Percentiles rank a stretch among this genome's conserved stretches.
Conservation (phyloP, 2,888 invertebrate species). For the Polydrusus tereticollis region DNA sequence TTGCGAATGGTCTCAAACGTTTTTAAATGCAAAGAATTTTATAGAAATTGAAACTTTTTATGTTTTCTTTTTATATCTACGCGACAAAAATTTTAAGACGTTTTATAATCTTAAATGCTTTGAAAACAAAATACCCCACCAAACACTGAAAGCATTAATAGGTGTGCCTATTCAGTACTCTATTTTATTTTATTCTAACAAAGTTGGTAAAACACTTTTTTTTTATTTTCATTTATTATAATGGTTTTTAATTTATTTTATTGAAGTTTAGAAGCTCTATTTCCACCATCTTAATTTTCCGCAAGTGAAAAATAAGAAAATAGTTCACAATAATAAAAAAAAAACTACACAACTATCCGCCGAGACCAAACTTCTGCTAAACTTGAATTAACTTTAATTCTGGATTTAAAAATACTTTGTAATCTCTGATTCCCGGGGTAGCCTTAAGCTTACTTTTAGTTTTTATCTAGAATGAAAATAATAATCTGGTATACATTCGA, state of each 20-base stretch:
- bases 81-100: too few relatives aligned
- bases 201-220: too few relatives aligned
- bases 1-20: neutral
- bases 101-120: too few relatives aligned
- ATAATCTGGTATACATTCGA: constrained; percentile 38
- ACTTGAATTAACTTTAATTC: constrained; percentile 48
- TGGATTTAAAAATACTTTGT: constrained; percentile 47
- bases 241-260: too few relatives aligned
- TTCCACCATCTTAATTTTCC: constrained; percentile 18
- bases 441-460: constrained; percentile 37
- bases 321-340: constrained; percentile 27
- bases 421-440: constrained; percentile 39
- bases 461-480: constrained; percentile 40
- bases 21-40: neutral
- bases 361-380: constrained; percentile 27
- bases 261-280: too few relatives aligned
- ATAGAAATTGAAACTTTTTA: neutral
- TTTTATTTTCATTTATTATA: too few relatives aligned
- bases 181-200: too few relatives aligned
- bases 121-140: too few relatives aligned
- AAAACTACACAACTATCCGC: constrained; percentile 29
- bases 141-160: too few relatives aligned
- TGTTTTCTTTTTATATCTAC: too few relatives aligned
- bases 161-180: too few relatives aligned
- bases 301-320: constrained; percentile 22